phyloP scores from a whole-genome alignment of 2,797 vertebrate species.

The Hemibagrus guttatus region DNA sequence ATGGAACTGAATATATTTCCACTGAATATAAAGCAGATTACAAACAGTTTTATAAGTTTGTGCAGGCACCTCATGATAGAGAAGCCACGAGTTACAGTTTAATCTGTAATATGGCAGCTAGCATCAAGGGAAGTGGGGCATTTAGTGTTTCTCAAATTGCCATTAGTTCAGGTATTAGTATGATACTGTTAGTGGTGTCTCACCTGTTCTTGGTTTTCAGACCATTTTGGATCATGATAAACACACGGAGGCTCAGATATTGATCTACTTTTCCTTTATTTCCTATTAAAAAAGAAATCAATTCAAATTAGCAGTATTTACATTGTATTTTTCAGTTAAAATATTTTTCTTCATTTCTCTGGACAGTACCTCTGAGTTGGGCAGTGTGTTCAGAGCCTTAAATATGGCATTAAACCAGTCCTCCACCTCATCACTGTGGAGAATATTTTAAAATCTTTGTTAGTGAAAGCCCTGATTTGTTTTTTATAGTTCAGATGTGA shows the following conservation, averaged over 20 bases:
- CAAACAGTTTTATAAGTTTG: background rate
- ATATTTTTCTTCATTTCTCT: background rate
- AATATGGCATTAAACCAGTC: slow-evolving; percentile 67
- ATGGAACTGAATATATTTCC: background rate
- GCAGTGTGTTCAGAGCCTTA: slow-evolving; percentile 54
- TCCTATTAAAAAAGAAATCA: background rate
- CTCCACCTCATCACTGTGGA: slow-evolving; percentile 66
- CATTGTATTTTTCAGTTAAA: background rate
- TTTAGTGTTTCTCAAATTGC: background rate
- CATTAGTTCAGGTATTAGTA: background rate
- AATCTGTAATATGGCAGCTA: background rate
- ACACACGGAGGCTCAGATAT: background rate
- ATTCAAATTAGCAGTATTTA: background rate
- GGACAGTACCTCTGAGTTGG: slow-evolving; percentile 58
- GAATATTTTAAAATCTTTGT: background rate
- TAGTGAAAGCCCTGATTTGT: background rate
- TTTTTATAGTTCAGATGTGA: too few relatives aligned
- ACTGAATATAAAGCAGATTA: background rate
- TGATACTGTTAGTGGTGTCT: background rate
- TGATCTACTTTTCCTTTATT: slow-evolving; percentile 33
- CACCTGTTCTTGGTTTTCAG: slow-evolving; percentile 13
- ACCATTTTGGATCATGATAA: background rate
- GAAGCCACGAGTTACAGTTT: background rate
- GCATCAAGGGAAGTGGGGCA: background rate
- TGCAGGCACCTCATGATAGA: background rate